Base-by-base conservation (phyloP, 2,113 vertebrate species). In the Thunnus maccoyii region DNA sequence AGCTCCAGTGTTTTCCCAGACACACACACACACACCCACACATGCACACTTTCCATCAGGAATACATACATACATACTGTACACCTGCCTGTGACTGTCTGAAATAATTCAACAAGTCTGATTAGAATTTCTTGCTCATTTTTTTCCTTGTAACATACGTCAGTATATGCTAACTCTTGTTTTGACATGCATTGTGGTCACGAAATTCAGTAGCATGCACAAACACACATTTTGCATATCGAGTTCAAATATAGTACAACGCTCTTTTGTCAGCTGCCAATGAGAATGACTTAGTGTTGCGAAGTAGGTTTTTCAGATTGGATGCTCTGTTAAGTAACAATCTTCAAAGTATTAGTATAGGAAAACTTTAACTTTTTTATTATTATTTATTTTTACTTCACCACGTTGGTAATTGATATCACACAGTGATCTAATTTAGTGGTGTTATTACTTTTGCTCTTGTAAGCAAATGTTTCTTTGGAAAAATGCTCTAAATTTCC, bases 51-150 rank as follows among this genome's bases (percentile, higher is more conserved):
- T 44, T 69, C 83, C 72, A 79, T 86, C 83, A 76, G 72, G 66
- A 76, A 75, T 60, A 80, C 72, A 83, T 78, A 72, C 70, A 73
- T 52, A 47, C 6, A 74, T 20, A 20, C 7, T 41, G 63, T 82
- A 80, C 82, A 85, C 86, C 82, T 88, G 85, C 63, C 84, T 86
- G 69, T 77, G 75, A 84, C 62, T 80, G 68, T 80, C 83, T 66
- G 85, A 84, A 69, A 82, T 36, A 51, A 65, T 75, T 78, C 66
- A 13, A 78, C 30, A 50, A 81, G 69, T 76, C 70, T 57, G 55
- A 61, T 62, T 66, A 50, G 32, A 83, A 84, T 80, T 74, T 61
- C 44, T 54, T 78, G 20, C 65, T 70, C 66, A 76, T 83, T 84
- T 83, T 83, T 68, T 60, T 48, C 30, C 18, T n/a, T 55, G 18